phyloP scores from a whole-genome alignment of 2,113 vertebrate species.

The Serinus canaria region DNA sequence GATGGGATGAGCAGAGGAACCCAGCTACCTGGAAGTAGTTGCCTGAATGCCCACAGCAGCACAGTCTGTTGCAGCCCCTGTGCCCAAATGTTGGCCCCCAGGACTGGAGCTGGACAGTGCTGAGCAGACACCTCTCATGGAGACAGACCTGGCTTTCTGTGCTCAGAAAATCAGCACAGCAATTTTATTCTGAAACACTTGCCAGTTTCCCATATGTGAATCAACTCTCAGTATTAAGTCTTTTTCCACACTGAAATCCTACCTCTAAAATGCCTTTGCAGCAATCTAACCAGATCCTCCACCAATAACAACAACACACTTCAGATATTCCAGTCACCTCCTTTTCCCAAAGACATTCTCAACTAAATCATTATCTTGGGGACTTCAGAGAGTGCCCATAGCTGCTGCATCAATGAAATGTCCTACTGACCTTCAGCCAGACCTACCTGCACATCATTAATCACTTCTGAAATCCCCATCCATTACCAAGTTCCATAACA shows the following conservation, averaged over 20 bases:
- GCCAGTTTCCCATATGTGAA: background rate
- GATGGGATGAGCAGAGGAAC: background rate
- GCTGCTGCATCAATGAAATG: background rate
- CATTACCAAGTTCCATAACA: background rate
- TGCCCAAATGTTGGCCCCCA: background rate
- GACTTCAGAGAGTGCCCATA: background rate
- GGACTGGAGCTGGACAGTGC: background rate
- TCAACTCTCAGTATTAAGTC: background rate
- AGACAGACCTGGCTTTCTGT: background rate
- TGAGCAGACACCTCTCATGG: background rate
- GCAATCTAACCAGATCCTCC: background rate
- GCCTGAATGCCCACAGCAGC: background rate
- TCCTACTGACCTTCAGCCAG: constrained; percentile 24
- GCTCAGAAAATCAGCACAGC: background rate
- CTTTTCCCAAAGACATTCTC: background rate
- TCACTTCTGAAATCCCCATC: background rate
- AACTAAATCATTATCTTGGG: background rate
- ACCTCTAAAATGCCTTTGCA: background rate
- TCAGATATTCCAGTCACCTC: background rate
- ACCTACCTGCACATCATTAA: background rate
- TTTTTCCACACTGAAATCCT: background rate
- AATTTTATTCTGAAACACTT: background rate
- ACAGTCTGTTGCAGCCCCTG: accelerated
- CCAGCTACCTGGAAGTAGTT: background rate
- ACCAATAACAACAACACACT: background rate